Conservation (phyloP, 2,113 vertebrate species). For the Hippoglossus stenolepis region DNA sequence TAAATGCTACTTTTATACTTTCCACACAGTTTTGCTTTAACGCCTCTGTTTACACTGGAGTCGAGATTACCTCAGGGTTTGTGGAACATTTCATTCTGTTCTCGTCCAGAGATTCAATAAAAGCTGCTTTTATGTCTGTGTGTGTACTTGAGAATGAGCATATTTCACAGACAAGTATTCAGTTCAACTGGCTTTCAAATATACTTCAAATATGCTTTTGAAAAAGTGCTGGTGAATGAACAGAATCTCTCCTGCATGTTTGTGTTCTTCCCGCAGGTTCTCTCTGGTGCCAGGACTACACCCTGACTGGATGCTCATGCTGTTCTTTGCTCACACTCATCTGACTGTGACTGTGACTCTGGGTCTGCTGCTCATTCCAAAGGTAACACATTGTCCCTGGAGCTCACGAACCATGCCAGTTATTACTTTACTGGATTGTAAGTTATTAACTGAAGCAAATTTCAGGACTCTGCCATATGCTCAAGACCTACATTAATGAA, state of each 20-base stretch:
- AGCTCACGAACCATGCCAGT: not conserved
- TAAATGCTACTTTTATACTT: slow-evolving; percentile 4
- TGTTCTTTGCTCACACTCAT: slow-evolving; percentile 96
- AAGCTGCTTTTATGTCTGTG: slow-evolving; percentile 14
- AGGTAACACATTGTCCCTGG: slow-evolving; percentile 82
- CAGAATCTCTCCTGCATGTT: not conserved
- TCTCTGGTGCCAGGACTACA: slow-evolving; percentile 91
- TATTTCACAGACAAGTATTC: not conserved
- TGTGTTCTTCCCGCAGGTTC: slow-evolving; percentile 84
- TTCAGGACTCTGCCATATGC: too few species aligned
- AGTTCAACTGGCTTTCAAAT: not conserved
- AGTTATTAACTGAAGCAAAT: not conserved
- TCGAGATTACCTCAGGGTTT: slow-evolving; percentile 2
- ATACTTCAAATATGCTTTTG: not conserved
- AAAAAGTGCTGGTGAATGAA: slow-evolving; percentile 1
- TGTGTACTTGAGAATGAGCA: not conserved
- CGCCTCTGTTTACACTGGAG: slow-evolving; percentile 18
- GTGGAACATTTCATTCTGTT: slow-evolving; percentile 10
- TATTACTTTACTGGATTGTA: not conserved
- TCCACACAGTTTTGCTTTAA: slow-evolving; percentile 3
- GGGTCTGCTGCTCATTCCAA: slow-evolving; percentile 93
- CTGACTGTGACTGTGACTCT: slow-evolving; percentile 96
- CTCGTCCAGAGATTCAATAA: slow-evolving; percentile 9
- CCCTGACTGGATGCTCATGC: slow-evolving; percentile 97
- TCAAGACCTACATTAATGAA: too few species aligned